Evolutionary conservation across 2,888 invertebrate species (phyloP), one percentile per base, ranked within the genome.

Genomic region (Mythimna loreyi): DNA sequence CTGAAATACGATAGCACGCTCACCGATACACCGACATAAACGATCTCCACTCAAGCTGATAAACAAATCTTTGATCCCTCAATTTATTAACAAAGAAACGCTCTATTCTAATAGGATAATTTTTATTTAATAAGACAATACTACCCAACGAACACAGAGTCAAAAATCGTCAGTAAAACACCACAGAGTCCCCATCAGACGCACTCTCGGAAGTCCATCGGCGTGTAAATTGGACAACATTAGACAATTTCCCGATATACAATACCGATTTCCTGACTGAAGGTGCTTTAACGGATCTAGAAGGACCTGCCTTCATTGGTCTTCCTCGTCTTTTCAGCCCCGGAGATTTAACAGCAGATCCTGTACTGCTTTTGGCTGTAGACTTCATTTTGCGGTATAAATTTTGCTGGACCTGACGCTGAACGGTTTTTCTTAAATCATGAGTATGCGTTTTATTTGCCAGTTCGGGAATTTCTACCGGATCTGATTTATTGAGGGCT

Each of bases 1-100:
- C 89, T 89, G 88, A 90, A 91, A 91, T 85, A 86, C 87, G 90
- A 91, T 90, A 89, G 80, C 81, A 68, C 75, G 80, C 74, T 83
- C 82, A 85, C 85, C 81, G 85, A 85, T 86, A 85, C 85, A 80
- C 75, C 72, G 85, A 82, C 84, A 81, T 82, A 86, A 85, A 85
- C 80, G 85, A 78, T 81, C 69, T 74, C 74, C 73, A 79, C 71
- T 72, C 72, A 68, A 75, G 56, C 81, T 80, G 76, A 83, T 83
- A 84, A 83, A 81, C 74, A 64, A 75, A 78, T 70, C 66, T 66
- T 73, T 65, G 67, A 75, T 67, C 52, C 50, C 6, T 30, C 52
- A 63, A 70, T 73, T 73, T 67, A 75, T 71, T 72, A 79, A 74
- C 67, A 80, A 81, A 72, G 23, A 59, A 58, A 67, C n/a, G 4